Base-by-base conservation (phyloP, 1,140 invertebrate genomes). In the Drosophila asahinai region DNA sequence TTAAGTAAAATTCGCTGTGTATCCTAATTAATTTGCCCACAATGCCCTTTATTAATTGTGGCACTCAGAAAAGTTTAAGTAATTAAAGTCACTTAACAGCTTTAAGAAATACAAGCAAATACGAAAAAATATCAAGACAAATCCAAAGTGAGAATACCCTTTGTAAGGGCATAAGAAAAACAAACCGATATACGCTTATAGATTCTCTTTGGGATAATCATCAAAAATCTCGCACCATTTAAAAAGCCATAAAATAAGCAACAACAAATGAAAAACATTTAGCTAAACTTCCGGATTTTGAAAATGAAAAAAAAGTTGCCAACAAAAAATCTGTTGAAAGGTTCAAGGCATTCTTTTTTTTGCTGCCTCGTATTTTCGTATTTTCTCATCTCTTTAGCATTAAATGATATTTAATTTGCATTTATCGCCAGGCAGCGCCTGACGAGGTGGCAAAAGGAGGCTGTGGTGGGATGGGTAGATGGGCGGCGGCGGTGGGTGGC, bases 271-370 rank as follows among this genome's bases (percentile, higher is more conserved):
- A 47, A 76, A 47, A 70, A 72, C 47, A 71, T 76, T 80, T 83
- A 59, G 71, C 58, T 58, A 83, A 79, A 77, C 81, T 83, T 83
- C 81, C 81, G 81, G 77, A 76, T 64, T 63, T 67, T 59, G 58
- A 58, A 40, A 14, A 43, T 30, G 1, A 8, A 40, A 36, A 54
- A 22, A 42, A 58, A 67, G 63, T 62, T 75, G 80, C 30, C 75
- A 61, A 61, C 54, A 61, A 68, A 77, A 67, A 64, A 52, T 58
- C 57, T 75, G 51, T 40, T 55, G 52, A 55, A 36, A 49, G 78
- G 82, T 84, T 84, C 77, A 84, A 86, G 82, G 77, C 78, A 58
- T 66, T 19, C 14, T 19, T 33, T 60, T 52, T 40, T 30, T 49
- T 33, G 19, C n/a, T 42, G 49, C 8, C 33, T 36, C 9, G 33